Evolutionary conservation across 2,113 vertebrate genomes (phyloP), one percentile per base, ranked within the genome.

Genomic region (Drymodes brunneopygia): DNA sequence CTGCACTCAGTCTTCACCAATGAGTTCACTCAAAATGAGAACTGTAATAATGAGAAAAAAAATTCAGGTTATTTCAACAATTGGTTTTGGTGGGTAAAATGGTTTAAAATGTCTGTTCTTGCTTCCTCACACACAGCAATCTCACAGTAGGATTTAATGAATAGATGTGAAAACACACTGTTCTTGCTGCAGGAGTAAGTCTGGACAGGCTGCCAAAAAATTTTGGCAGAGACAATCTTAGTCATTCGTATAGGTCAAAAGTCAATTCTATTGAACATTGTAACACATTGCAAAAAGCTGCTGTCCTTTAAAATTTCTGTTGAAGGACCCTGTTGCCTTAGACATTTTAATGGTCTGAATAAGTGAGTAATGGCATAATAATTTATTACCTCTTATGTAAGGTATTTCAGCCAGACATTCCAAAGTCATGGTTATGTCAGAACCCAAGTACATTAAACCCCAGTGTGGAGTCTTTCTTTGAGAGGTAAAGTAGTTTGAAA

Each of bases 351-450:
- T 89, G 53, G 62, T 87, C 70, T 89, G 81, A 91, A 45, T 75
- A 94, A 90, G 71, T 86, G 80, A 95, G 70, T 91, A 95, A 95
- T 81, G 77, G 86, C 69, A 88, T 86, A 86, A 84, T 94, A 97
- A 95, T 91, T 85, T 95, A 95, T 95, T 95, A 91, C 88, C 57
- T 95, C 86, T 94, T 89, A 67, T 87, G 70, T 92, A 96, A 74
- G 77, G 56, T 84, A 85, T 94, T 94, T 95, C 78, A 91, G 35
- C 35, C 61, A 92, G 65, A 84, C 61, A 81, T 94, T 94, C 95
- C 83, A 75, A 95, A 91, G 94, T 92, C 83, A 57, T 38, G 51
- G 40, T 95, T 91, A 54, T 96, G 89, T 95, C 81, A 90, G 80
- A 92, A 84, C 51, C 27, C 56, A 78, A 92, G 90, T 90, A 88